phyloP scores from a whole-genome alignment of 2,113 vertebrate genomes.

The Dipodomys stephensi region DNA sequence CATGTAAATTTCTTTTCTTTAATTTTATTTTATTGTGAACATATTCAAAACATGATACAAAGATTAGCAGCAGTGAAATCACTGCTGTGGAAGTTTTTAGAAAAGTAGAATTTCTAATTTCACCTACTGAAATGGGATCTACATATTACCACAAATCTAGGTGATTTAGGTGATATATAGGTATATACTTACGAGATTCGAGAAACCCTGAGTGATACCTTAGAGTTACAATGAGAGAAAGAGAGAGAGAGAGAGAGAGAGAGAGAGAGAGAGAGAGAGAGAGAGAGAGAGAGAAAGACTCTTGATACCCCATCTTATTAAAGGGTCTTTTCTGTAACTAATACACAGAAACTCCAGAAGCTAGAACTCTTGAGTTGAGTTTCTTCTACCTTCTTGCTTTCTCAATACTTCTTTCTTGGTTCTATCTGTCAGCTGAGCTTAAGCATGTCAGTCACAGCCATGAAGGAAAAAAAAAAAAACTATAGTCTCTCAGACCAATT shows the following conservation, averaged over 20 bases:
- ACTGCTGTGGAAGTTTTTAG: too few relatives aligned
- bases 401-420: background rate
- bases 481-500: background rate
- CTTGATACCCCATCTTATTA: too few relatives aligned
- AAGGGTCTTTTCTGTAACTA: background rate
- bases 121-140: background rate
- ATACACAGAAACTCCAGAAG: background rate
- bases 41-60: too few relatives aligned
- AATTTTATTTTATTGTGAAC: too few relatives aligned
- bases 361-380: background rate
- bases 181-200: background rate
- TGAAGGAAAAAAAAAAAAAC: slow-evolving; percentile 21
- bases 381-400: background rate
- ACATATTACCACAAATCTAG: background rate
- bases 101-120: background rate
- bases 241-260: too few relatives aligned
- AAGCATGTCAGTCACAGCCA: background rate
- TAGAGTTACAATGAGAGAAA: background rate
- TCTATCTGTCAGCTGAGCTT: background rate
- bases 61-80: too few relatives aligned
- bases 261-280: too few relatives aligned
- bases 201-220: background rate
- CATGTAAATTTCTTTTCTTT: too few relatives aligned
- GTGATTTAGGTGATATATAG: background rate
- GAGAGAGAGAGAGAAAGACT: too few relatives aligned